Evolutionary conservation across 2,888 invertebrate species (phyloP).

Genomic region (Clistopyga incitator): DNA sequence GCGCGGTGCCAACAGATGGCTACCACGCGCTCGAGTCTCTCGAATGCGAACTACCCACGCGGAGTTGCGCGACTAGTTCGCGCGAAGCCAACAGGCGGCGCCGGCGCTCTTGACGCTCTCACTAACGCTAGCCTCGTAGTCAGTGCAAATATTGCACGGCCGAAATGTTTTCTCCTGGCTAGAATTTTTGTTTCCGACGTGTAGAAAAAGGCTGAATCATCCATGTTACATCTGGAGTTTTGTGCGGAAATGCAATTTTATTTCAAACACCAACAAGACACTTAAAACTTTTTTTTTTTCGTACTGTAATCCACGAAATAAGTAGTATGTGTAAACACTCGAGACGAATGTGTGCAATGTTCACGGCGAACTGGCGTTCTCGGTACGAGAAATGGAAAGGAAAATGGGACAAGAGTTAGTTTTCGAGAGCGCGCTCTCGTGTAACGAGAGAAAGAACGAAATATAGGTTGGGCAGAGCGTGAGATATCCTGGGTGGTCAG

Average conservation of each 20-base stretch:
- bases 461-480: conserved; percentile 32
- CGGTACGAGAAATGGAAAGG: conserved; percentile 30
- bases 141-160: too few relatives aligned
- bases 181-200: too few relatives aligned
- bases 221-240: not conserved
- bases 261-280: conserved; percentile 3
- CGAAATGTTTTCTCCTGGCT: too few relatives aligned
- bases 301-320: conserved; percentile 4
- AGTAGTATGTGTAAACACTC: not conserved
- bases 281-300: conserved; percentile 1
- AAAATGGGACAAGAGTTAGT: conserved; percentile 50
- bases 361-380: conserved; percentile 24
- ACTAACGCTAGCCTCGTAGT: too few relatives aligned
- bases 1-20: too few relatives aligned
- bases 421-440: conserved; percentile 38
- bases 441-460: conserved; percentile 42
- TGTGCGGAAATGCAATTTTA: not conserved
- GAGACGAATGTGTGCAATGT: conserved; percentile 22
- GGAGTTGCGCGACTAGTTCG: too few relatives aligned
- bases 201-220: not conserved
- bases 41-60: too few relatives aligned
- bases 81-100: too few relatives aligned
- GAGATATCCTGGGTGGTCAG: conserved; percentile 10
- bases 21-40: too few relatives aligned
- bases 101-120: too few relatives aligned